phyloP scores from a whole-genome alignment of 2,797 vertebrate genomes.

The Acropternis orthonyx region DNA sequence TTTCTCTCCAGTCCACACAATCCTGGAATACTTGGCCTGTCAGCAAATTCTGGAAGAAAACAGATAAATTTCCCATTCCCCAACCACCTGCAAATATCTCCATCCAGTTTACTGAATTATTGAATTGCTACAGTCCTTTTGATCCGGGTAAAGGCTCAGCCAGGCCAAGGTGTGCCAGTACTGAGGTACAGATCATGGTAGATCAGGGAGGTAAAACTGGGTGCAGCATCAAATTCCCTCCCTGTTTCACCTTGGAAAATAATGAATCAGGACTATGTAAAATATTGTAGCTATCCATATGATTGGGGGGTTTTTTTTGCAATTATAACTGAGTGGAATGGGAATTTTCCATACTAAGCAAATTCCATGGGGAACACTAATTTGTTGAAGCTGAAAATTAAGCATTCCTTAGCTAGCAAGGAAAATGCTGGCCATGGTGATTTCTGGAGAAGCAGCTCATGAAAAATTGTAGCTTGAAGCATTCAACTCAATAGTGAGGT shows the following conservation, averaged over 20 bases:
- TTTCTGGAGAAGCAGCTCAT: background rate
- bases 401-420: background rate
- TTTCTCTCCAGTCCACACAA: conserved; percentile 45
- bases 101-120: conserved; percentile 10
- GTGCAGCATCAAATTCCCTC: background rate
- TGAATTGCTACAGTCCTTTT: background rate
- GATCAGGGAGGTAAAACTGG: background rate
- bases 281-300: background rate
- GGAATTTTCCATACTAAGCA: background rate
- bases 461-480: background rate
- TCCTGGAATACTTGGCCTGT: conserved; percentile 45
- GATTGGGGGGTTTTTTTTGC: background rate
- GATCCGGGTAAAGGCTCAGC: conserved; percentile 41
- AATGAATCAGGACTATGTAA: background rate
- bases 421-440: background rate
- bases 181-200: background rate
- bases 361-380: background rate
- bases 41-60: conserved; percentile 57
- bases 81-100: conserved; percentile 39
- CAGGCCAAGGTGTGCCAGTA: conserved; percentile 10
- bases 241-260: background rate
- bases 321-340: background rate
- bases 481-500: background rate
- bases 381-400: background rate
- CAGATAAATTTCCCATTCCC: conserved; percentile 35